Conservation (phyloP, 2,888 invertebrate species). For the Cephus rjabovi region DNA sequence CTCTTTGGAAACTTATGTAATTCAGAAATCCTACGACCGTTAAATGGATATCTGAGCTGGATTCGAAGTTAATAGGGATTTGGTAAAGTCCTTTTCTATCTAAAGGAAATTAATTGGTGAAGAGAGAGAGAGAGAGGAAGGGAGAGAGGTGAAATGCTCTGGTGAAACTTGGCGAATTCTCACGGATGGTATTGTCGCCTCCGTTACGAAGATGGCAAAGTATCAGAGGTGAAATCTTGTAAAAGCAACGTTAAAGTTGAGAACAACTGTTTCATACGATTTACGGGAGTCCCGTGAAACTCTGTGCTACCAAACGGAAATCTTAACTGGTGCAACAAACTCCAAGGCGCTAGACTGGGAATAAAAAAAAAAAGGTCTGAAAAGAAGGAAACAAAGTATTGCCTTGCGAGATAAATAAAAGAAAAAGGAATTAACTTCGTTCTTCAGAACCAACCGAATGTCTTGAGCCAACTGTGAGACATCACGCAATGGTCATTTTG, state of each 20-base stretch:
- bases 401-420: not conserved
- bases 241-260: not conserved
- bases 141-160: slow-evolving; percentile 10
- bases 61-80: not conserved
- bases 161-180: slow-evolving; percentile 14
- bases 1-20: not conserved
- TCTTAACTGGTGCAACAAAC: not conserved
- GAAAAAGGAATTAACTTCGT: not conserved
- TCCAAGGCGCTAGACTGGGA: not conserved
- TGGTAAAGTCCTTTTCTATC: not conserved
- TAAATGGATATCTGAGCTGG: not conserved
- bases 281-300: not conserved
- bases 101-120: not conserved
- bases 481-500: not conserved
- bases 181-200: not conserved
- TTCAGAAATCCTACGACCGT: not conserved
- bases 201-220: not conserved
- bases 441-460: not conserved
- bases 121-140: not conserved
- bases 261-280: not conserved
- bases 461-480: not conserved
- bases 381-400: slow-evolving; percentile 13
- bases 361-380: slow-evolving; percentile 1
- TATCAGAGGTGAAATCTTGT: not conserved
- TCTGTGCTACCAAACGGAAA: not conserved